Conservation (phyloP, 2,797 vertebrate genomes). For the Myripristis jacobus region DNA sequence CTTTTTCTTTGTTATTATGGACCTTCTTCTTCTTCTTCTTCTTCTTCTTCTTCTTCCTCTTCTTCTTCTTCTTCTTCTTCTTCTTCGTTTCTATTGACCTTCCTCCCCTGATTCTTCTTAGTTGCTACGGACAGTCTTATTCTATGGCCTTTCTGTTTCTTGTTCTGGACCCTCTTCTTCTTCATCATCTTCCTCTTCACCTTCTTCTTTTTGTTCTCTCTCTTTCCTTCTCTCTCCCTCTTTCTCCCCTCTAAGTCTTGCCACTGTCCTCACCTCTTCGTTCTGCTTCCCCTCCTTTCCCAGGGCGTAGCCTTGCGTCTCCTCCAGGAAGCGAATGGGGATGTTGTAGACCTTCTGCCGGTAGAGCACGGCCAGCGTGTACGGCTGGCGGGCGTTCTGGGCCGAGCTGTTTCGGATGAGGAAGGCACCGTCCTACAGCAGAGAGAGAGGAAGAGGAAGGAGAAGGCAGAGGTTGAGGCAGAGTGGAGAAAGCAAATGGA, state of each 20-base stretch:
- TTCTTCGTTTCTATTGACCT: too few species aligned
- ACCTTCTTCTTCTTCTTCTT: too few species aligned
- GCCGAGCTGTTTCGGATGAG: conserved; percentile 81
- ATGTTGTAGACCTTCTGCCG: conserved; percentile 84
- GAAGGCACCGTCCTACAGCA: conserved; percentile 82
- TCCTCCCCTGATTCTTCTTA: too few species aligned
- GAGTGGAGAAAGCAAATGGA: too few species aligned
- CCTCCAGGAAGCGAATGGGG: conserved; percentile 80
- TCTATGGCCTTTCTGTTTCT: too few species aligned
- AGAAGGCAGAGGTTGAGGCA: not conserved
- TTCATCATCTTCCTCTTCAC: too few species aligned
- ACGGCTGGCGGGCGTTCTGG: conserved; percentile 78
- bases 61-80: too few species aligned
- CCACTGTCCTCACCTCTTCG: conserved; percentile 77
- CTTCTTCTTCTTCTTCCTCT: too few species aligned
- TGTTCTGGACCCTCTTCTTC: not conserved
- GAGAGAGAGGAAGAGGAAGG: not conserved
- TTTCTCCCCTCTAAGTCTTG: not conserved
- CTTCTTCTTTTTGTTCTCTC: too few species aligned
- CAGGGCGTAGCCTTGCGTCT: conserved; percentile 73
- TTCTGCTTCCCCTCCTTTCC: conserved; percentile 86
- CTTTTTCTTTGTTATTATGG: too few species aligned
- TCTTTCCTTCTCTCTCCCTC: not conserved
- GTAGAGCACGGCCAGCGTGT: conserved; percentile 84
- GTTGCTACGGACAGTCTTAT: too few species aligned